Base-by-base conservation (phyloP, 2,888 invertebrate genomes). In the Melanostoma mellinum region DNA sequence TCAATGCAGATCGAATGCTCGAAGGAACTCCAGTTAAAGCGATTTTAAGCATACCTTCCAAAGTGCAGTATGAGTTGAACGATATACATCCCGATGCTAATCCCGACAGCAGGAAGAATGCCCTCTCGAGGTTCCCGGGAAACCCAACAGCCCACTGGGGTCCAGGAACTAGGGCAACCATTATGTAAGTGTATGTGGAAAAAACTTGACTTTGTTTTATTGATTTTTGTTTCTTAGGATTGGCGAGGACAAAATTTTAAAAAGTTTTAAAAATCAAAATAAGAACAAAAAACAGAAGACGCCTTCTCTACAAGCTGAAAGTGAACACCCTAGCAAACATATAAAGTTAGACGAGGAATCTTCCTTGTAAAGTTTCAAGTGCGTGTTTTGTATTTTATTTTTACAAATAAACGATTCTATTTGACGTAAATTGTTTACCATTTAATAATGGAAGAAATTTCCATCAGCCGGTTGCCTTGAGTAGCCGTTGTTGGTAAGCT, bases 111-210 rank as follows among this genome's bases (percentile, higher is more conserved):
- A 93, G 96, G 4, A 93, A 94, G 85, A 92, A 93, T 68, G 94
- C 95, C 0, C 91, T 96, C 32, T 92, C 96, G 1, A 92, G 99
- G 48, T 98, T 96, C 91, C 98, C 97, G 90, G 93, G 93, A 86
- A 99, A 99, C 92, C 98, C 98, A 0, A 92, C 94, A 36, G 94
- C 95, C 0, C 92, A 95, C 90, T 99, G 98, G 98, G 98, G 99
- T 0, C 98, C 99, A 0, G 98, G 98, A 58, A 94, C 95, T 0
- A 93, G 95, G 86, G 94, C 97, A 0, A 94, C 94, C 30, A 94
- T 95, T 20, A 96, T 96, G 96, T 96, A 90, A 92, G 93, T 90
- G 40, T 2, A 6, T 65, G 32, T 53, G 2, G 2, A 9, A 20
- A 9, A 48, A 63, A 67, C 61, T 52, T 44, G 36, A 6, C 79